Base-by-base conservation (phyloP, 2,113 vertebrate species). In the Varanus komodoensis region DNA sequence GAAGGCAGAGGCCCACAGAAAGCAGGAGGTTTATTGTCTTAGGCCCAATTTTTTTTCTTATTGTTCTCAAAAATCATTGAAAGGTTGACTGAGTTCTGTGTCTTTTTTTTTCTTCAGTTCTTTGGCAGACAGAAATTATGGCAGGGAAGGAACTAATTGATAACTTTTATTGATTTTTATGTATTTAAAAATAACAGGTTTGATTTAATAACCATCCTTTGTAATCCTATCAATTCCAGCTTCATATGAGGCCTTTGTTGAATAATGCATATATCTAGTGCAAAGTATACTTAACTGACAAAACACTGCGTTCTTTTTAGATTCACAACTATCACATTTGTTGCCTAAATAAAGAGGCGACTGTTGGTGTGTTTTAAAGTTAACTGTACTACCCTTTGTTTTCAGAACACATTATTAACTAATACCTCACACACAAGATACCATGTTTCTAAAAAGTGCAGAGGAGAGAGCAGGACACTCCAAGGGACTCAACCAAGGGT, bases 1-100 rank as follows among this genome's bases (percentile, higher is more conserved):
- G 98, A 99, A 99, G 98, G 95, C 97, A 96, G 96, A 97, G 98
- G 96, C 92, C 97, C 97, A 98, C 97, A 97, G 97, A 98, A 98
- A 98, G 98, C 95, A 92, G 97, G 95, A 97, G 97, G 98, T 96
- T 97, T 96, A 98, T 98, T 98, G 98, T 97, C 97, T 97, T 98
- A 97, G 97, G 96, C 97, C 97, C 97, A 97, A 96, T 97, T 98
- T 97, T 98, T 97, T 90, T 97, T 96, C 96, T 97, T 96, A 97
- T 97, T 97, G 97, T 97, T 97, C 97, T 97, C 95, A 93, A 97
- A 84, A 97, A 98, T 97, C 98, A 97, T 96, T 98, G 97, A 95
- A 97, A 97, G 96, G 97, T 97, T 95, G 96, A 96, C 97, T 89
- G 96, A 95, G 96, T 98, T 97, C 95, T 21, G 19, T 52, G 11